These are phyloP conservation scores for Rhagophthalmus giganteus DNA, from an alignment of 2,888 invertebrate species.

Conservation along the genomic window DNA sequence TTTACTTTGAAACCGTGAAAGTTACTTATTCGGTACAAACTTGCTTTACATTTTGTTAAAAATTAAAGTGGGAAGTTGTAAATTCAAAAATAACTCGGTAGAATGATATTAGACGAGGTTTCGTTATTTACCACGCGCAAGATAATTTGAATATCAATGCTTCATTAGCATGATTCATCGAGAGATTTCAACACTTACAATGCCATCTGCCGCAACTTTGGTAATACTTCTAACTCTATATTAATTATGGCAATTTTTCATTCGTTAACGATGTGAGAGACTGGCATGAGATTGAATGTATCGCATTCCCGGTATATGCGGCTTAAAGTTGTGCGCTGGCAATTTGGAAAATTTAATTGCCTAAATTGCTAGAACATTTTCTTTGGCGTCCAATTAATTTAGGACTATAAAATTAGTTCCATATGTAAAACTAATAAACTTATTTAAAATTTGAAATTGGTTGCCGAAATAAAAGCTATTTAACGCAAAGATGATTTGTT, in stretches of 20 bases:
- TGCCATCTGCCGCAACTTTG: slow-evolving; percentile 15
- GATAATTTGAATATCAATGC: slow-evolving; percentile 22
- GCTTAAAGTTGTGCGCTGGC: no score
- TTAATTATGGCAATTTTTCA: slow-evolving; percentile 15
- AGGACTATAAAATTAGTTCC: background rate
- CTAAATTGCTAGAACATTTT: background rate
- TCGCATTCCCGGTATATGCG: background rate
- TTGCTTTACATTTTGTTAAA: no score
- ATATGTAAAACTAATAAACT: no score
- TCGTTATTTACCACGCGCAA: background rate
- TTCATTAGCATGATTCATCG: slow-evolving; percentile 22
- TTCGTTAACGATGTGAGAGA: slow-evolving; percentile 2
- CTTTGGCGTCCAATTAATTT: background rate
- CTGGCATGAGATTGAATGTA: background rate
- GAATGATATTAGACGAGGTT: background rate
- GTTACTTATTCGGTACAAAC: no score
- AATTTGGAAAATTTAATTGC: background rate
- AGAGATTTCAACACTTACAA: slow-evolving; percentile 17
- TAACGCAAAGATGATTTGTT: background rate
- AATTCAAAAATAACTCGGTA: background rate
- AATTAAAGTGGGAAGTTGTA: background rate
- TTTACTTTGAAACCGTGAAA: no score
- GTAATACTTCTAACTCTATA: slow-evolving; percentile 4
- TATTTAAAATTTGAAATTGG: no score
- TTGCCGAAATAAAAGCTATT: no score